Evolutionary conservation across 2,797 vertebrate species (phyloP).

Genomic region (Hippopotamyrus pictus): DNA sequence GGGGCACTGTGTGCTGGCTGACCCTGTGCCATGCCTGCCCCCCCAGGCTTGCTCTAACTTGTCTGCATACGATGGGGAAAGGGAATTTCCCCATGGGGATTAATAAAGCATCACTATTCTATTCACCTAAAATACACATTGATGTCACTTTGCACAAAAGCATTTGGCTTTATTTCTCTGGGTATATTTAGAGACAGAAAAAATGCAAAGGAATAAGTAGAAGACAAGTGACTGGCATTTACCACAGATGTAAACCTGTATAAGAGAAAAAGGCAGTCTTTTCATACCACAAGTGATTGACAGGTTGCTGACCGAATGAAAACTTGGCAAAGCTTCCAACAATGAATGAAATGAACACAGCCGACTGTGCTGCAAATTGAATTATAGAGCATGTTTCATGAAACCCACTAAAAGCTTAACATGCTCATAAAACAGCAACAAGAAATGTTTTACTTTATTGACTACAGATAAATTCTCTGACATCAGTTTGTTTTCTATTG

Average conservation of each 20-base stretch:
- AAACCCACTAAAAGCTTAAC: not conserved
- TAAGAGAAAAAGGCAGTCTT: not conserved
- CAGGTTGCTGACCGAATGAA: not conserved
- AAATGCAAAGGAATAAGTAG: not conserved
- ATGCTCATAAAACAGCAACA: not conserved
- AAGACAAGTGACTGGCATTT: not conserved
- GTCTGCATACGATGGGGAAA: not conserved
- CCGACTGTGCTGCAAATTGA: not conserved
- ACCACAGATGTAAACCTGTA: not conserved
- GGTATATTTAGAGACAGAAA: not conserved
- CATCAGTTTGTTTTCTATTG: not conserved
- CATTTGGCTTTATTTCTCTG: not conserved
- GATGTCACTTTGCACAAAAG: not conserved
- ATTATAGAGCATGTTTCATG: not conserved
- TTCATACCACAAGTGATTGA: not conserved
- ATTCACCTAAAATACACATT: not conserved
- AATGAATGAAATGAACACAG: not conserved
- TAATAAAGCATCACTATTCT: not conserved
- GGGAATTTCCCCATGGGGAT: not conserved
- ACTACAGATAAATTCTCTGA: not conserved
- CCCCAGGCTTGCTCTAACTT: not conserved
- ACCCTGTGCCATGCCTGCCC: not conserved
- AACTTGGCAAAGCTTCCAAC: not conserved
- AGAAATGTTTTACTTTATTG: conserved; percentile 4
- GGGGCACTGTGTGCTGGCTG: not conserved